Percentiles rank a stretch among this genome's conserved stretches.
Conservation (phyloP, 2,113 vertebrate species). For the Chamaea fasciata region DNA sequence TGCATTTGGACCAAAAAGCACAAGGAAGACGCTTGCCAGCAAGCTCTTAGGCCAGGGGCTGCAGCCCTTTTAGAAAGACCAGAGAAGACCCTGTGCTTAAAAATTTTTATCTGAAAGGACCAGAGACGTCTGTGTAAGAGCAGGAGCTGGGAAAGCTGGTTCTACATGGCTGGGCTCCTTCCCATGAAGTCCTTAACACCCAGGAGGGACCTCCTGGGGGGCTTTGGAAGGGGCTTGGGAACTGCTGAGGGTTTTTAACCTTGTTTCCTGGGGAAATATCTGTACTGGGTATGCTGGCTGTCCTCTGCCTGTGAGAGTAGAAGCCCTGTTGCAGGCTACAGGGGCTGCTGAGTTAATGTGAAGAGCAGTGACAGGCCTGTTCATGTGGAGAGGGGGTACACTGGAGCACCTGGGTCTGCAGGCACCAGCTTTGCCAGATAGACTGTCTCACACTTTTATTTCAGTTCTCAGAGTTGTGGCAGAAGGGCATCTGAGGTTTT, state of each 20-base stretch:
- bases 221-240: not conserved
- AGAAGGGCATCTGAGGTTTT: not conserved
- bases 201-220: not conserved
- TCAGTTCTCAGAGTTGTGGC: not conserved
- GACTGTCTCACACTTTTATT: not conserved
- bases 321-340: not conserved
- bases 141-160: not conserved
- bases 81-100: not conserved
- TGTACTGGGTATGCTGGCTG: accelerated
- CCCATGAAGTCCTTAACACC: not conserved
- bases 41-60: not conserved
- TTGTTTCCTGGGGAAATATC: not conserved
- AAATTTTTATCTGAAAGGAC: not conserved
- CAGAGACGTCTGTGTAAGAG: not conserved
- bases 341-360: not conserved
- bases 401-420: not conserved
- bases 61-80: not conserved
- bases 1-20: not conserved
- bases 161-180: not conserved
- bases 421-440: not conserved
- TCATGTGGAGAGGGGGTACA: not conserved
- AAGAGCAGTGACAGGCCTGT: not conserved
- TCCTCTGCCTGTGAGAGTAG: accelerated
- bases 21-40: not conserved
- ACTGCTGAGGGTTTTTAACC: not conserved